phyloP scores from a whole-genome alignment of 2,113 vertebrate species.

The Steatornis caripensis region DNA sequence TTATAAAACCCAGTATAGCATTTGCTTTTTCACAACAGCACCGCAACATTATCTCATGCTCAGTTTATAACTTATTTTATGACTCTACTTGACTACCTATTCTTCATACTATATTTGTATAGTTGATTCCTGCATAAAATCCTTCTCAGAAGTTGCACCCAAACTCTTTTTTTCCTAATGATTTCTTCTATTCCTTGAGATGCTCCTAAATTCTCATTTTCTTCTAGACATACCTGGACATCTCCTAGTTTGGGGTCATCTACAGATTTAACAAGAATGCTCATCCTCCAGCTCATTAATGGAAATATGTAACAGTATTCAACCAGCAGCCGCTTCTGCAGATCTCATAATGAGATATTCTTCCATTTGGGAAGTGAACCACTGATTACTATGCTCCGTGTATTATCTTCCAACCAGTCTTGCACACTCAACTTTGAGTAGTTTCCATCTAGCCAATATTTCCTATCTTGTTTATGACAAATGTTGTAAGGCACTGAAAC shows the following conservation, averaged over 20 bases:
- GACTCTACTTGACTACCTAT: neutral
- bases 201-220: neutral
- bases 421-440: neutral
- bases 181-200: neutral
- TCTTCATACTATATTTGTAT: neutral
- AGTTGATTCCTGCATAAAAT: neutral
- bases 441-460: neutral
- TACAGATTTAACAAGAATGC: neutral
- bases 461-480: neutral
- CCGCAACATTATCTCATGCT: neutral
- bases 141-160: neutral
- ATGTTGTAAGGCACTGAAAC: neutral
- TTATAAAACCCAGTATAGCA: neutral
- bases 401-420: neutral
- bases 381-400: neutral
- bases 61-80: neutral
- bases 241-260: neutral
- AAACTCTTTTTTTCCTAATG: neutral
- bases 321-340: neutral
- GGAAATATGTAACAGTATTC: neutral
- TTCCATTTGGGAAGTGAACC: neutral
- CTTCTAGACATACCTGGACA: neutral
- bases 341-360: neutral
- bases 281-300: constrained; percentile 31
- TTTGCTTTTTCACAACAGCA: neutral